These are phyloP conservation scores for Scarus forsteni DNA, from an alignment of 2,797 vertebrate species.

Conservation along the genomic window DNA sequence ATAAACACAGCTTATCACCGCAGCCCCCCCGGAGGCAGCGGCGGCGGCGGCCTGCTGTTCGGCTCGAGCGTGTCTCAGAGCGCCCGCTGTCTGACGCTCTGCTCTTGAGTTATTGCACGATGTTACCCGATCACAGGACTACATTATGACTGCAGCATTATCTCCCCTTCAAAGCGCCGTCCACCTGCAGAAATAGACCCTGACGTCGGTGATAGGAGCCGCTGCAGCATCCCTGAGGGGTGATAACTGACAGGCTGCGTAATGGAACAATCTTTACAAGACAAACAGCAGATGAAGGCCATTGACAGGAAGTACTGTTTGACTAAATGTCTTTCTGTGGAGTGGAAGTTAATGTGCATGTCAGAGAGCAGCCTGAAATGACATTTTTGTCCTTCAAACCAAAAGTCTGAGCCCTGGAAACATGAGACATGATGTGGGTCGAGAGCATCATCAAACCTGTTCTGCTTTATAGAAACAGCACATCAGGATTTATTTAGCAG, in stretches of 20 bases:
- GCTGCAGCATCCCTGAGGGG: background rate
- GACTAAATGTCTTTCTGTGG: background rate
- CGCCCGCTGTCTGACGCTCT: constrained; percentile 6
- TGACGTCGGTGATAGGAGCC: constrained; percentile 21
- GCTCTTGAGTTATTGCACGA: constrained; percentile 18
- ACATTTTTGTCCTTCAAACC: background rate
- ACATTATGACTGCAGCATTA: constrained; percentile 30
- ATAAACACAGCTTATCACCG: constrained; percentile 21
- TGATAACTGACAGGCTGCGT: constrained; percentile 5
- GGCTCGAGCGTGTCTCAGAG: background rate
- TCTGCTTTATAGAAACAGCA: too few species aligned
- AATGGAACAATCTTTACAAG: constrained; percentile 16
- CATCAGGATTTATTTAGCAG: too few species aligned
- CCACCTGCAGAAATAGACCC: constrained; percentile 16
- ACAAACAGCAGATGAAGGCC: constrained; percentile 10
- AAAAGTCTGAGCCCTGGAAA: too few species aligned
- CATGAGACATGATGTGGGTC: too few species aligned
- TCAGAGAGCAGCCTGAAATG: background rate
- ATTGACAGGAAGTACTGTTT: background rate
- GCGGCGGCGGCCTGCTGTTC: background rate
- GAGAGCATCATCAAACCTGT: too few species aligned
- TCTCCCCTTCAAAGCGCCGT: constrained; percentile 28
- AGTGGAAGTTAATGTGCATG: background rate
- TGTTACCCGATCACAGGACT: constrained; percentile 24
- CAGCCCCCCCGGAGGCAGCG: background rate